Evolutionary conservation across 2,113 vertebrate species (phyloP).

Genomic region (Actinemys pallida): DNA sequence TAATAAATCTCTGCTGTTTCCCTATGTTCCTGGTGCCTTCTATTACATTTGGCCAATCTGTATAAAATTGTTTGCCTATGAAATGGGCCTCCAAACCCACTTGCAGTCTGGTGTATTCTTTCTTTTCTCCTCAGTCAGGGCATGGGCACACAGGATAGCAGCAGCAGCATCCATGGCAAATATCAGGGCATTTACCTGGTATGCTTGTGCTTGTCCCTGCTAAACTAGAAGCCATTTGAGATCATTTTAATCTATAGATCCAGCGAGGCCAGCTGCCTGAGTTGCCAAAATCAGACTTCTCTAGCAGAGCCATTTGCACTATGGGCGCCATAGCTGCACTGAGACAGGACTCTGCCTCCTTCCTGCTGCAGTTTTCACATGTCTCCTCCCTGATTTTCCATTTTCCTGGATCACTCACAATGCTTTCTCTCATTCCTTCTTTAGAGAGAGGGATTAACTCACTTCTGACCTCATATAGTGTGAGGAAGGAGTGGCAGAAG

Average conservation of each 20-base stretch:
- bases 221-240: background rate
- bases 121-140: background rate
- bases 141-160: background rate
- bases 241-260: background rate
- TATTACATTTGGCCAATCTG: background rate
- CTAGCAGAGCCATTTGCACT: background rate
- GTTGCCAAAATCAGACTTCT: background rate
- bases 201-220: background rate
- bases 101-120: background rate
- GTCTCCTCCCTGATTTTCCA: background rate
- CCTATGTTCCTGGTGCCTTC: background rate
- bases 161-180: background rate
- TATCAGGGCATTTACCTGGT: background rate
- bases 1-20: background rate
- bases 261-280: background rate
- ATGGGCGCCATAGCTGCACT: background rate
- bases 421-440: background rate
- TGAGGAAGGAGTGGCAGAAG: too few relatives aligned
- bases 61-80: background rate
- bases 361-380: background rate
- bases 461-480: background rate
- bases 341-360: background rate
- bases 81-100: too few relatives aligned
- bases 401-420: background rate
- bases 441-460: background rate